Base-by-base conservation (phyloP, 2,888 invertebrate species). In the Byasa hedistus region DNA sequence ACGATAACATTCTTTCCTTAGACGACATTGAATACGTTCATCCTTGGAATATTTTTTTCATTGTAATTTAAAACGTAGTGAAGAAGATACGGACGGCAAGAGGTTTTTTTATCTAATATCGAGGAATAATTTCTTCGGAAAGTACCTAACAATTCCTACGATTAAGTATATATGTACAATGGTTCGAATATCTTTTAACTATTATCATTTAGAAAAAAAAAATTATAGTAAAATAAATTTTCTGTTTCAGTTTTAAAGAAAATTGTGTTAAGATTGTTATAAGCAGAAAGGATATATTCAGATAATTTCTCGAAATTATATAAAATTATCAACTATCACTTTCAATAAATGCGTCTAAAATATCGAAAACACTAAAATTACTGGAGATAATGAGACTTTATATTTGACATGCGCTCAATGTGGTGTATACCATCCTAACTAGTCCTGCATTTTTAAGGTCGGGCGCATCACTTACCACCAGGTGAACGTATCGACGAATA, bases 1-100 rank as follows among this genome's bases (percentile, higher is more conserved):
- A 71, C 75, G 91, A 91, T 90, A 90, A 87, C 76, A 77, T 73
- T 73, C 75, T 81, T 83, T 84, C 83, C 81, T 83, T 81, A 76
- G 76, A 74, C 86, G 90, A 84, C 89, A 88, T 89, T 90, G 89
- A 79, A 72, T 71, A 69, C 62, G 32, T 36, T 32, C 75, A 84
- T 80, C 89, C 89, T 88, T 89, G 84, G 72, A 61, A 66, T 24
- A 52, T n/a, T 64, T 69, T 65, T 69, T 70, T 73, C 69, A 69
- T 69, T 63, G 48, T 48, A 48, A 61, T 39, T 48, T 59, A 48
- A 59, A 17, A 48, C 36, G 36, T 22, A 21, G n/a, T n/a, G n/a
- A 19, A 7, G 12, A 48, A 48, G 48, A 48, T 48, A 19, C 48
- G 8, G 7, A 48, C 8, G 48, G 5, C 19, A n/a, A 48, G 48